A percentile compares a stretch with the other conserved stretches of the same genome.
Evolutionary conservation across 2,113 vertebrate species (phyloP).

Genomic region (Gadus macrocephalus): DNA sequence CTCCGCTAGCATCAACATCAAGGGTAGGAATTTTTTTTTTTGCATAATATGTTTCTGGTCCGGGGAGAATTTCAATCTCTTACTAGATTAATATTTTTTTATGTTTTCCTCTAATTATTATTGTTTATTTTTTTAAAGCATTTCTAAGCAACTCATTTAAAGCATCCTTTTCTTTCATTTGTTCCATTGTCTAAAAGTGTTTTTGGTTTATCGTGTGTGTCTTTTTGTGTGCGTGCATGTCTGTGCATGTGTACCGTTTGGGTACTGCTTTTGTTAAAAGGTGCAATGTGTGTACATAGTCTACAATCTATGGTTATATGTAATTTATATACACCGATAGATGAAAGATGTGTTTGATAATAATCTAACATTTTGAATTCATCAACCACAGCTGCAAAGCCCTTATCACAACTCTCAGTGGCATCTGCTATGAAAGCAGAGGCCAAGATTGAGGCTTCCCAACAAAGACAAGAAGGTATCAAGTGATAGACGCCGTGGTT

Average conservation of each 20-base stretch:
- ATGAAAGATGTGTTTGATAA: neutral
- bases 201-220: neutral
- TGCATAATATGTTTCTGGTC: no score
- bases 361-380: neutral
- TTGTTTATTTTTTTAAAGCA: no score
- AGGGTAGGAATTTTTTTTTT: slow-evolving; percentile 62
- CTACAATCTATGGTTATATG: no score
- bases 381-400: slow-evolving; percentile 35
- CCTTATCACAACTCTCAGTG: slow-evolving; percentile 13
- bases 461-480: slow-evolving; percentile 38
- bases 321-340: neutral
- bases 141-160: no score
- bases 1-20: slow-evolving; percentile 65
- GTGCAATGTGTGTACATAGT: no score
- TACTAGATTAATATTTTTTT: no score
- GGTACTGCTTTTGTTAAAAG: no score
- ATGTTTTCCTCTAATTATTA: neutral
- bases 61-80: neutral
- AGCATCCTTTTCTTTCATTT: no score
- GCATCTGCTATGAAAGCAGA: slow-evolving; percentile 21
- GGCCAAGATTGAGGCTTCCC: slow-evolving; percentile 34
- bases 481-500: neutral
- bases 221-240: neutral
- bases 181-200: no score
- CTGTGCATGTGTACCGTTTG: neutral